Base-by-base conservation (phyloP, 2,888 invertebrate species). In the Dynastes maya region DNA sequence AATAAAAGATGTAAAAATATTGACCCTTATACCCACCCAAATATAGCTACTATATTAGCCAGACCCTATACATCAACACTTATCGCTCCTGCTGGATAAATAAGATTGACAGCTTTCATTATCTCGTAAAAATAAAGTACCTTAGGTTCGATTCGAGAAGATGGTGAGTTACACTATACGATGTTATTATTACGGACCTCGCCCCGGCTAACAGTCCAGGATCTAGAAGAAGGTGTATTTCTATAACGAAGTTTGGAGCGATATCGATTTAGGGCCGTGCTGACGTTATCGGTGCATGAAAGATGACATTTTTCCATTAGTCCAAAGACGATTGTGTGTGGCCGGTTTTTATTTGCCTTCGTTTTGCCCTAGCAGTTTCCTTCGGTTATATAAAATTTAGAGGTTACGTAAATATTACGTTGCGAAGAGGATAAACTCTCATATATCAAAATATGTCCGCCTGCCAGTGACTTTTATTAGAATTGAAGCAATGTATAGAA, bases 21-120 rank as follows among this genome's bases (percentile, higher is more conserved):
- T n/a, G 58, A 40, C 27, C 49, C 13, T 45, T 27, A 9, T 11
- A 11, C 37, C 32, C 16, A 40, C 37, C 49, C 37, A 11, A 45
- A 45, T 45, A 32, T 32, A 55, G 16, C 5, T 53, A 58, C 37
- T 65, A 67, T 65, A 76, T 67, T 65, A 58, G 40, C 72, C 72
- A n/a, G 61, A 16, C 49, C 16, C 49, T 63, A 84, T 85, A 84
- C 83, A 85, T 85, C 85, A 85, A 84, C 85, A 85, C 84, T 85
- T 85, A 85, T 84, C 85, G 82, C 81, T 77, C 68, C 79, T 51
- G n/a, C 27, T 78, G 82, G 83, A 80, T 78, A 80, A 81, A 81
- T 80, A 81, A 75, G 63, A 68, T 72, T 77, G 77, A 65, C 75
- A 77, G 72, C 81, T 82, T 82, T 82, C 82, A 82, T 82, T 82